Evolutionary conservation across 1,140 invertebrate species (phyloP).

Genomic region (Brevipalpus yothersi): DNA sequence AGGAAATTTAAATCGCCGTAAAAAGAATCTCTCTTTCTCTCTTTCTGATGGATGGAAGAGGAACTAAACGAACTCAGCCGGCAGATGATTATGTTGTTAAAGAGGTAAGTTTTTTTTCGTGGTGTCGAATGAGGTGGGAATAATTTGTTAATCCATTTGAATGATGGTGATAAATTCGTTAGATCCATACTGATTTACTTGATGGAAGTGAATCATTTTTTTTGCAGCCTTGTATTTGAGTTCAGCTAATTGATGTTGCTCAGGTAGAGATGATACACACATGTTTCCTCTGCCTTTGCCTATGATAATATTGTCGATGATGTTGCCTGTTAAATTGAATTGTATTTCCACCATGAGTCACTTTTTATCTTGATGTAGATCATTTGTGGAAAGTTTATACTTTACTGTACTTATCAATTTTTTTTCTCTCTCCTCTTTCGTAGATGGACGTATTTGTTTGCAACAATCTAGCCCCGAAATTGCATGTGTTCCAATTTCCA

Average conservation of each 20-base stretch:
- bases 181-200: too few relatives aligned
- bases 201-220: too few relatives aligned
- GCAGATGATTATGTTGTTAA: neutral
- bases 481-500: constrained; percentile 1
- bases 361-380: neutral
- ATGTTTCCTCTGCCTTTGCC: neutral
- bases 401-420: neutral
- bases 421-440: neutral
- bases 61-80: neutral
- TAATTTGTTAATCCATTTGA: neutral
- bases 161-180: too few relatives aligned
- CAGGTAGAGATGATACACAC: too few relatives aligned
- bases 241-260: too few relatives aligned
- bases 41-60: neutral
- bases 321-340: neutral
- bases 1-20: too few relatives aligned
- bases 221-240: too few relatives aligned
- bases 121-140: neutral
- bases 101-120: neutral
- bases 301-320: neutral
- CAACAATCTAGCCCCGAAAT: neutral
- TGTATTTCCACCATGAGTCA: neutral
- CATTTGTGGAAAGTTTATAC: neutral
- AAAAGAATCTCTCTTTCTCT: too few relatives aligned
- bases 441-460: neutral